A percentile compares a stretch with the other conserved stretches of the same genome.
phyloP scores from a whole-genome alignment of 2,888 invertebrate species.

The Oxyteleia sp. region DNA sequence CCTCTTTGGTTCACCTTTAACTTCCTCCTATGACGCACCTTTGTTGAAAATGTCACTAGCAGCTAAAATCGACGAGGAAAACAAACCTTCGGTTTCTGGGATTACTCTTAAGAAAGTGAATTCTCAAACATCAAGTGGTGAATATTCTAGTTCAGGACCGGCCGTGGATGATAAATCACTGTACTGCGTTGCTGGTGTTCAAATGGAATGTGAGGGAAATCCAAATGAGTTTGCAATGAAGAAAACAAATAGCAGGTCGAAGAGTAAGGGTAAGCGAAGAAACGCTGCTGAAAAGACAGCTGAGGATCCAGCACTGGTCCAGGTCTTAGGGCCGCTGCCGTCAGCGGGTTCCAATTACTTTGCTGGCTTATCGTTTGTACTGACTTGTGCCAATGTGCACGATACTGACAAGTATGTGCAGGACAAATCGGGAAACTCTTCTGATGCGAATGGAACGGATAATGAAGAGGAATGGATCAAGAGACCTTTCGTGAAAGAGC shows the following conservation, averaged over 20 bases:
- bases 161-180: too few species aligned
- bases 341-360: slow-evolving; percentile 88
- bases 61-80: slow-evolving; percentile 71
- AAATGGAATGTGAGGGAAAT: slow-evolving; percentile 81
- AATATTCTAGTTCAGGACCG: too few species aligned
- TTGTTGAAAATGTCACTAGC: too few species aligned
- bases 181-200: slow-evolving; percentile 80
- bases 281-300: too few species aligned
- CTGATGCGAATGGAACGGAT: slow-evolving; percentile 88
- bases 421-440: slow-evolving; percentile 84
- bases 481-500: slow-evolving; percentile 89
- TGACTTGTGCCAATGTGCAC: slow-evolving; percentile 89
- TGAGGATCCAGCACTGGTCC: slow-evolving; percentile 88
- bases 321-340: slow-evolving; percentile 89
- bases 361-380: slow-evolving; percentile 88
- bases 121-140: too few species aligned
- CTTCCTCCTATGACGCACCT: too few species aligned
- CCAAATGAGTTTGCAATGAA: slow-evolving; percentile 74
- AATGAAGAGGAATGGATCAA: slow-evolving; percentile 89
- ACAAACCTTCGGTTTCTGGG: slow-evolving; percentile 46
- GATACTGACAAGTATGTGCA: slow-evolving; percentile 78
- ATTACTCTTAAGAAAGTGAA: too few species aligned
- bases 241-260: slow-evolving; percentile 79
- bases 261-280: slow-evolving; percentile 88
- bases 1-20: neutral